Base-by-base conservation (phyloP, 2,113 vertebrate species). In the Melanerpes formicivorus region DNA sequence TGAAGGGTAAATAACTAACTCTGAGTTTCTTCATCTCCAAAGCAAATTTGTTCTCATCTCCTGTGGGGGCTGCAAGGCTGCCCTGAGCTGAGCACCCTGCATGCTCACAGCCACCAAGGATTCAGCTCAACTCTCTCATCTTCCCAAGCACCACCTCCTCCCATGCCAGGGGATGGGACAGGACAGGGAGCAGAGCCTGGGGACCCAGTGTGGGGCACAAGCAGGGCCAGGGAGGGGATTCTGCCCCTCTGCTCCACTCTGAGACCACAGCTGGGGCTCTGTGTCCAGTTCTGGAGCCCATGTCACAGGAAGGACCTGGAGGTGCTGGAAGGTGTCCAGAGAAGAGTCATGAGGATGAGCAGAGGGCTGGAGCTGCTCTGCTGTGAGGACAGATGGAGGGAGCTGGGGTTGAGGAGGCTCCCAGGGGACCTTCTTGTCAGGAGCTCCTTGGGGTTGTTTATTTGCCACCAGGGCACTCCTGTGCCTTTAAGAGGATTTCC, bases 401-500 rank as follows among this genome's bases (percentile, higher is more conserved):
- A 44, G 42, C 6, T 44, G 15, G 42, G 15, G 42, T 15, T 44
- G 42, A 44, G 42, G 15, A 44, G 42, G 42, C 42, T 44, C 42
- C 42, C 6, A 15, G 42, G 42, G 15, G 42, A 44, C 5, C 42
- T 44, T 44, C 14, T 44, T 54, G 58, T 48, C 29, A 14, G 18
- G 5, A 21, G 54, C 60, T 25, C 60, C 5, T 76, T 58, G 42
- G 3, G 32, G 4, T 50, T 18, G 29, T 50, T 44, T 46, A 11
- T 87, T 77, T 73, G 86, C 37, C 73, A 64, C 1, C 0, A 15
- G 80, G 29, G 37, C 46, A 94, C 80, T 29, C 25, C 4, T 73
- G 26, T 12, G 56, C 78, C 88, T 89, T 94, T 80, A 80, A 88
- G 78, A 90, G 86, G 83, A 55, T 73, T 77, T 80, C 87, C 86